Percentiles rank a stretch among this genome's conserved stretches.
phyloP scores from a whole-genome alignment of 1,140 invertebrate species.

The Lepidurus apus region DNA sequence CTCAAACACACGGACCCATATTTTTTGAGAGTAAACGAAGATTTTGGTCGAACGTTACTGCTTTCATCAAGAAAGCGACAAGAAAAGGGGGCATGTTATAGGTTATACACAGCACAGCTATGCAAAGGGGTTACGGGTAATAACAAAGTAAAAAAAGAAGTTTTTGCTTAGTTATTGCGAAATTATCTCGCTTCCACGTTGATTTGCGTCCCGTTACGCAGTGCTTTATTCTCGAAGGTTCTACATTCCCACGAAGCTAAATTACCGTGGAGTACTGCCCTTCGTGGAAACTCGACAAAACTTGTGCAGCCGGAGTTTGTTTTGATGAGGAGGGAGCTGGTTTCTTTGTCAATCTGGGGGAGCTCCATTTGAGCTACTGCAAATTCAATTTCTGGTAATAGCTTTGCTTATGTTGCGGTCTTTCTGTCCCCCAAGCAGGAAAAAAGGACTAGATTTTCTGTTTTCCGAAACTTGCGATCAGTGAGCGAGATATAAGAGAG shows the following conservation, averaged over 20 bases:
- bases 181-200: too few relatives aligned
- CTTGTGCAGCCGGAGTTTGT: not conserved
- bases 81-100: not conserved
- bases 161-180: not conserved
- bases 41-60: not conserved
- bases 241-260: too few relatives aligned
- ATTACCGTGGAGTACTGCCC: not conserved
- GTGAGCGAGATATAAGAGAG: not conserved
- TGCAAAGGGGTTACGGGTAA: not conserved
- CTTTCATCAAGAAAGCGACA: conserved; percentile 15
- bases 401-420: not conserved
- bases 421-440: not conserved
- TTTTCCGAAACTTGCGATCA: not conserved
- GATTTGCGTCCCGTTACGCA: too few relatives aligned
- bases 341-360: not conserved
- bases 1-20: not conserved
- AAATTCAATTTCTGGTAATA: conserved; percentile 17
- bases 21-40: not conserved
- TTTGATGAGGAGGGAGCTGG: conserved; percentile 4
- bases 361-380: not conserved
- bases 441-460: not conserved
- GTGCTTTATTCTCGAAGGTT: too few relatives aligned
- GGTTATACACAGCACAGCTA: not conserved
- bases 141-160: not conserved
- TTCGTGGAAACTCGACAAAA: not conserved